Evolutionary conservation across 2,113 vertebrate genomes (phyloP).

Genomic region (Lamprologus tigripictilis): DNA sequence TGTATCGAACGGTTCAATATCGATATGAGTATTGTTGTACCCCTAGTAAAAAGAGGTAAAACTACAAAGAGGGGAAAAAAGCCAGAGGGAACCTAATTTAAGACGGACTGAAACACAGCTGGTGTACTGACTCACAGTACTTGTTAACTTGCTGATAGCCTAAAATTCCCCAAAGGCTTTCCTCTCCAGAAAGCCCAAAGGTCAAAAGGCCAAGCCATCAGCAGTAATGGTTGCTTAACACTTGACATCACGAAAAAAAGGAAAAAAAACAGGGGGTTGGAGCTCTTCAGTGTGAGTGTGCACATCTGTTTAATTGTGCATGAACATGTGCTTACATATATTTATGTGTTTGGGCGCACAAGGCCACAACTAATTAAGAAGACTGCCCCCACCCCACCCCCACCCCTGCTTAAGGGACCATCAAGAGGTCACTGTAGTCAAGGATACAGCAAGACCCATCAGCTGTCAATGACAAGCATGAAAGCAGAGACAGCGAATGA

Average conservation of each 20-base stretch:
- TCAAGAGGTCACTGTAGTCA: slow-evolving; percentile 47
- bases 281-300: not conserved
- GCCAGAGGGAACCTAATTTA: not conserved
- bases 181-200: slow-evolving; percentile 11
- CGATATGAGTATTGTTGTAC: no score
- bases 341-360: not conserved
- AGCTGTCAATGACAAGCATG: slow-evolving; percentile 33
- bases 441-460: slow-evolving; percentile 29
- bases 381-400: rapidly evolving
- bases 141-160: slow-evolving; percentile 5
- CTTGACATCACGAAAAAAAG: slow-evolving; percentile 44
- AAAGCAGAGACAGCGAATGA: slow-evolving; percentile 15
- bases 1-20: no score
- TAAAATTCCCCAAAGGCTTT: slow-evolving; percentile 23
- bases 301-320: not conserved
- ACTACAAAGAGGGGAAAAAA: not conserved
- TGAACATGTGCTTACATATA: not conserved
- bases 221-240: slow-evolving; percentile 63
- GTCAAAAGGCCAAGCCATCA: slow-evolving; percentile 58
- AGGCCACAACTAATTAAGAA: not conserved
- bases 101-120: not conserved
- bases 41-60: no score
- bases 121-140: not conserved
- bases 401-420: not conserved
- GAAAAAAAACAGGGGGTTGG: not conserved